phyloP scores from a whole-genome alignment of 1,140 invertebrate genomes.

The Diachasmimorpha longicaudata region DNA sequence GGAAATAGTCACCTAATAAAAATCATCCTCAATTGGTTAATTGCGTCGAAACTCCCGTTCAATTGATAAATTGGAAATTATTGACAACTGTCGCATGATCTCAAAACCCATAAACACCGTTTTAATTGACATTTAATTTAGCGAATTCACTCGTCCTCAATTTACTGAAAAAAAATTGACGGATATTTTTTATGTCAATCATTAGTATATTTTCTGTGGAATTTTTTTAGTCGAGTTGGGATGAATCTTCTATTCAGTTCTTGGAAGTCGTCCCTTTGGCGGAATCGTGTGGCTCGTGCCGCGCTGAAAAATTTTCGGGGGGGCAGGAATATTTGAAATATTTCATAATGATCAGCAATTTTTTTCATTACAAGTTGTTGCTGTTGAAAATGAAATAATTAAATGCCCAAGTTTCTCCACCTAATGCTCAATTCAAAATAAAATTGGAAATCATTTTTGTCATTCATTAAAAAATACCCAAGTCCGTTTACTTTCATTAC shows the following conservation, averaged over 20 bases:
- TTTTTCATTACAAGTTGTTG: too few species aligned
- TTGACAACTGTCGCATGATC: constrained; percentile 22
- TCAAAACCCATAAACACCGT: background rate
- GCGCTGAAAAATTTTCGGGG: background rate
- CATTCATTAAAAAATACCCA: too few species aligned
- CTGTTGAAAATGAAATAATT: too few species aligned
- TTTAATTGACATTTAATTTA: constrained; percentile 6
- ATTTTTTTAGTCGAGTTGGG: background rate
- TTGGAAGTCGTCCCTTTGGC: background rate
- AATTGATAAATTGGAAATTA: constrained; percentile 46
- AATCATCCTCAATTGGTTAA: constrained; percentile 55
- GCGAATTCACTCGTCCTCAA: background rate
- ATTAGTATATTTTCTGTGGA: background rate
- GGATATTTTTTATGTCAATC: background rate
- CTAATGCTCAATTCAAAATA: too few species aligned
- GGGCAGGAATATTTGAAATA: background rate
- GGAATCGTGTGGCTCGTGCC: constrained; percentile 9
- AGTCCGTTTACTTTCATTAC: too few species aligned
- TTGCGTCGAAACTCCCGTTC: constrained; percentile 39
- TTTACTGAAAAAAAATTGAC: background rate
- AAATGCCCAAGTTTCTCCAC: too few species aligned
- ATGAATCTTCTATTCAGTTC: background rate
- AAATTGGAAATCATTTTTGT: background rate
- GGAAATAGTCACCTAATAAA: constrained; percentile 52
- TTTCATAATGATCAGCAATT: background rate